Base-by-base conservation (phyloP, 1,140 invertebrate species). In the Popillia japonica region DNA sequence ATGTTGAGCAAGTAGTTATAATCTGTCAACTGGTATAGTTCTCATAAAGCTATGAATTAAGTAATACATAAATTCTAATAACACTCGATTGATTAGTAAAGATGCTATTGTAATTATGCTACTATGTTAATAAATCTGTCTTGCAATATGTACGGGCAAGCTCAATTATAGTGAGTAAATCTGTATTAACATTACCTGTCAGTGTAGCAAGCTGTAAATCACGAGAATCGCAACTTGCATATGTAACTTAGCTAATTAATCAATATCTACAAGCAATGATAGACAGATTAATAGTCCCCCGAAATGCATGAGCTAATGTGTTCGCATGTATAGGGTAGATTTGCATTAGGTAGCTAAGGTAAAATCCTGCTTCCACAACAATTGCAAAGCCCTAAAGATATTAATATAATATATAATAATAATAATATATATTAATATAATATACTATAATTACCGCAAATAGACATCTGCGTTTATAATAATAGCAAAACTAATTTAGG, bases 231-330 rank as follows among this genome's bases (percentile, higher is more conserved):
- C 61, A 68, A 68, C 61, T 68, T 68, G 61, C 61, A 68, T 68
- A 68, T 68, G 61, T 68, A 68, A 68, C 61, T 20, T 34, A 68
- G 61, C 61, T 68, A 68, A 68, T 68, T 68, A 68, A 68, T 68
- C 61, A 68, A n/a, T 22, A 23, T 34, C n/a, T 27, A 68, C 61
- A 68, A 68, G 61, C 61, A 68, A 68, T 68, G 61, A 68, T 68
- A 68, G 61, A 68, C 61, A 68, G 61, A 68, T 68, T 68, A 68
- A 68, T 68, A 68, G 61, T 20, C 27, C 11, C 61, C 61, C 22
- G 61, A 68, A 68, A 68, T 27, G 22, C 27, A 20, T 20, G 10
- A 68, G 61, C 22, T 68, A 68, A 68, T 68, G 20, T 34, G n/a
- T 22, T 68, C 22, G 61, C 11, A 6, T n/a, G 11, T 34, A 34